Evolutionary conservation across 30 jellyfish, hydroid and myxozoan species (phyloP), one percentile per base, ranked within the genome.

Genomic region (Nemopilema nomurai): DNA sequence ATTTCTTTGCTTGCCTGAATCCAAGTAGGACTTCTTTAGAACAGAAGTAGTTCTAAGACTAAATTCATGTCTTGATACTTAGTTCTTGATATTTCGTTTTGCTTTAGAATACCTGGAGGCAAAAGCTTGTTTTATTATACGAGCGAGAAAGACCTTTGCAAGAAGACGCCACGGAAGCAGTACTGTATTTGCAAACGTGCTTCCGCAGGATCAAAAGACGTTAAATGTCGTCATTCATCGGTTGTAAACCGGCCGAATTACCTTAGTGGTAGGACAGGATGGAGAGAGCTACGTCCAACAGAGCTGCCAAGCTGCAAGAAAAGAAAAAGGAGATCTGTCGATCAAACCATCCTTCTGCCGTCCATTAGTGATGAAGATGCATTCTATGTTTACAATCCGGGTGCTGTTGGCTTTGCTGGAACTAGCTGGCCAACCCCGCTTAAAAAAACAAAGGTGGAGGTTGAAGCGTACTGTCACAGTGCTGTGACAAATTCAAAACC

Each of bases 111-210:
- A 24, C 89, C 87, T 1, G 24, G 32, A 18, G 90, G 74, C 9
- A 80, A 86, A 69, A 86, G 95, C 51, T 75, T 86, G 76, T 86
- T 86, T 31, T 86, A 86, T 75, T 77, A 64, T 62, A 76, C 66
- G 29, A 32, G 51, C 27, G 33, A 7, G 25, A 53, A 26, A 8
- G 53, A 18, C 27, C 20, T 31, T 21, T 41, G 90, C 73, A 81
- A 67, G 18, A 53, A 71, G 49, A 26, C 1, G 28, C 30, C 72
- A 24, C 19, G 18, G 66, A 67, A 66, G 53, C 52, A 51, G 25
- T 81, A 19, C 83, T 81, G 90, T 75, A 67, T 63, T 50, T 81
- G 90, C 41, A 19, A n/a, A 13, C 23, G 28, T 24, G 67, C 21
- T 21, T 28, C 78, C n/a, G 28, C 41, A 16, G 85, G 69, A 6